Percentiles rank a stretch among this genome's conserved stretches.
Conservation (phyloP, 1,140 invertebrate genomes). For the Octopus bimaculoides region DNA sequence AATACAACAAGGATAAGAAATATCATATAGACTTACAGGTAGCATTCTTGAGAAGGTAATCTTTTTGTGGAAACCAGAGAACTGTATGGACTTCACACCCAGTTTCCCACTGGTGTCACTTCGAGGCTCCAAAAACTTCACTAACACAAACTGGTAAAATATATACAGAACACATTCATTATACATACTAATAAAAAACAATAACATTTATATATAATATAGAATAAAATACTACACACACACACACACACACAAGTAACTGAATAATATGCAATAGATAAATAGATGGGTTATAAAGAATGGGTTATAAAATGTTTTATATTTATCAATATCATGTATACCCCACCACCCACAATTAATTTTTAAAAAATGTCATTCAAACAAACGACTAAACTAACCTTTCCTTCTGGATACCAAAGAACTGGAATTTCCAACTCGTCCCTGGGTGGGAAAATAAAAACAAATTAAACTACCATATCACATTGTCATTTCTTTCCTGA, state of each 20-base stretch:
- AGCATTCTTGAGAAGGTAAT: constrained; percentile 15
- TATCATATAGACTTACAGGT: too few species aligned
- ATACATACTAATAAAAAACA: neutral
- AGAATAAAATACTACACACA: neutral
- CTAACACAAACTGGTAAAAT: constrained; percentile 43
- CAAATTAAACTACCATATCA: too few species aligned
- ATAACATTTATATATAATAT: neutral
- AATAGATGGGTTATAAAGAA: too few species aligned
- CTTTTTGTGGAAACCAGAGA: constrained; percentile 51
- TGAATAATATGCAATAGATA: too few species aligned
- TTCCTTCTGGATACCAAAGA: constrained; percentile 43
- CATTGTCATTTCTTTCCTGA: too few species aligned
- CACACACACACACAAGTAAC: too few species aligned
- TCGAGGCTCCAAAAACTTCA: constrained; percentile 53
- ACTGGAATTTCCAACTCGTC: constrained; percentile 53
- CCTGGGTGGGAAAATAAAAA: constrained; percentile 26
- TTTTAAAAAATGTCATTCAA: too few species aligned
- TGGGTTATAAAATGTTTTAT: too few species aligned
- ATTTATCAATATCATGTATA: too few species aligned
- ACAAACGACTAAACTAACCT: constrained; percentile 33
- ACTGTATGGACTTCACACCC: constrained; percentile 47
- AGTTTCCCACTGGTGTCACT: constrained; percentile 41
- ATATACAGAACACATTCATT: neutral
- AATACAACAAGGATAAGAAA: too few species aligned
- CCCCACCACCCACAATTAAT: too few species aligned